These are phyloP conservation scores for Poeciliopsis presidionis DNA, from an alignment of 2,797 vertebrate genomes.

Conservation along the genomic window DNA sequence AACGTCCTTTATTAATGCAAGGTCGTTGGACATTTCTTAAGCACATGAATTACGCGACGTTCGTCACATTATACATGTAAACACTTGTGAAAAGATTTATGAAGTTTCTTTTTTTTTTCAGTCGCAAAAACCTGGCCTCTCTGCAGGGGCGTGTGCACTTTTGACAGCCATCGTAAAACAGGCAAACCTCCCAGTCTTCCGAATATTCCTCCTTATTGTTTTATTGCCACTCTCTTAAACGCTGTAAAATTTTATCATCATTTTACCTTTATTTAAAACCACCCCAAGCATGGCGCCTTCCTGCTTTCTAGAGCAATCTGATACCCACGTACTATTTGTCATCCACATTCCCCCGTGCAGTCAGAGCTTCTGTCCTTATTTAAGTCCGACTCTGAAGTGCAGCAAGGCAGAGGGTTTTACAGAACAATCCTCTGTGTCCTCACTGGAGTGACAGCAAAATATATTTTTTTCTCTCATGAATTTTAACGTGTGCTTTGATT, in stretches of 20 bases:
- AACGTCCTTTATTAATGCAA: neutral
- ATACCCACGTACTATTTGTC: conserved; percentile 21
- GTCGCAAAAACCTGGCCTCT: neutral
- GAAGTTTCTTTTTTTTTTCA: neutral
- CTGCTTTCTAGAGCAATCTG: conserved; percentile 16
- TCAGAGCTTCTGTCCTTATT: conserved; percentile 18
- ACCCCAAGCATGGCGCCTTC: conserved; percentile 4
- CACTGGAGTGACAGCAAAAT: conserved; percentile 3
- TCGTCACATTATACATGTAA: neutral
- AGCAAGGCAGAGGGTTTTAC: conserved; percentile 23
- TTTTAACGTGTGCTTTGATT: conserved; percentile 32
- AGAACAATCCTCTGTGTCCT: conserved; percentile 22
- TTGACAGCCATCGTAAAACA: conserved; percentile 4
- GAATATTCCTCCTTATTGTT: conserved; percentile 37
- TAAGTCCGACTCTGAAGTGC: conserved; percentile 6
- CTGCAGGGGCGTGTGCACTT: neutral
- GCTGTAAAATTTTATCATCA: conserved; percentile 18
- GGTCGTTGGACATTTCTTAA: neutral
- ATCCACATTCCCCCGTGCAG: conserved; percentile 16
- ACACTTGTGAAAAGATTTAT: neutral
- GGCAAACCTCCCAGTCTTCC: conserved; percentile 23
- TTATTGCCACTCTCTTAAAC: conserved; percentile 44
- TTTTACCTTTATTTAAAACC: conserved; percentile 25
- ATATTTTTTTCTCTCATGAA: conserved; percentile 30
- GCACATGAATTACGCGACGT: neutral